Evolutionary conservation across 2,888 invertebrate species (phyloP).

Genomic region (Cartodere bifasciata): DNA sequence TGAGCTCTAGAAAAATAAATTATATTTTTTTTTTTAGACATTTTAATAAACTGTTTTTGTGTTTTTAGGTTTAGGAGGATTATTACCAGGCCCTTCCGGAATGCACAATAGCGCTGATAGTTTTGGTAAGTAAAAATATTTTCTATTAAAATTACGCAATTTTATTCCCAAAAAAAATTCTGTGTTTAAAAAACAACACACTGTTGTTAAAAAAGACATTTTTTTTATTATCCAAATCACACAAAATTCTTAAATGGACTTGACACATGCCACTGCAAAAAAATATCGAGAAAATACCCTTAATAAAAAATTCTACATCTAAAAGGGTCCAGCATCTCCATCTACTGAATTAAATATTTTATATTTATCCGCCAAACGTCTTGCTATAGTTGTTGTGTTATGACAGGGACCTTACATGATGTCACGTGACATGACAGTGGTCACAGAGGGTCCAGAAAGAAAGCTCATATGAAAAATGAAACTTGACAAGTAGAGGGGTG

Average conservation of each 20-base stretch:
- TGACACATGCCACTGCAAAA: too few relatives aligned
- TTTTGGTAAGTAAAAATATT: slow-evolving; percentile 55
- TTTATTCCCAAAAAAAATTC: too few relatives aligned
- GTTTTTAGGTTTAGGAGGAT: slow-evolving; percentile 49
- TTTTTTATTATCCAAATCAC: too few relatives aligned
- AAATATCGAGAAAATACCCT: too few relatives aligned
- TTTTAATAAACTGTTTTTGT: neutral
- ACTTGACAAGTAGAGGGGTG: too few relatives aligned
- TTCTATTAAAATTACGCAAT: too few relatives aligned
- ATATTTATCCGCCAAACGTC: slow-evolving; percentile 14
- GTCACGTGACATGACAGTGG: slow-evolving; percentile 21
- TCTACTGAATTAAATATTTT: slow-evolving; percentile 22
- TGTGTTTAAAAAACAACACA: neutral
- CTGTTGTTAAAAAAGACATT: neutral
- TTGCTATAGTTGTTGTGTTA: slow-evolving; percentile 17
- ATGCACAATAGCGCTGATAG: slow-evolving; percentile 57
- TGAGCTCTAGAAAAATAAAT: too few relatives aligned
- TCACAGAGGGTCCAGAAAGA: slow-evolving; percentile 16
- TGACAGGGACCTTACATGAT: slow-evolving; percentile 17
- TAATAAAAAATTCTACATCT: too few relatives aligned
- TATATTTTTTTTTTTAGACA: too few relatives aligned
- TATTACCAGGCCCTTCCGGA: slow-evolving; percentile 78
- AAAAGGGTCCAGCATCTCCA: slow-evolving; percentile 5
- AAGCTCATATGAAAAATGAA: slow-evolving; percentile 16
- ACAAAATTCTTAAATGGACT: too few relatives aligned